Percentiles rank a stretch among this genome's conserved stretches.
Evolutionary conservation across 2,113 vertebrate genomes (phyloP).

Genomic region (Sinocyclocheilus anophthalmus): DNA sequence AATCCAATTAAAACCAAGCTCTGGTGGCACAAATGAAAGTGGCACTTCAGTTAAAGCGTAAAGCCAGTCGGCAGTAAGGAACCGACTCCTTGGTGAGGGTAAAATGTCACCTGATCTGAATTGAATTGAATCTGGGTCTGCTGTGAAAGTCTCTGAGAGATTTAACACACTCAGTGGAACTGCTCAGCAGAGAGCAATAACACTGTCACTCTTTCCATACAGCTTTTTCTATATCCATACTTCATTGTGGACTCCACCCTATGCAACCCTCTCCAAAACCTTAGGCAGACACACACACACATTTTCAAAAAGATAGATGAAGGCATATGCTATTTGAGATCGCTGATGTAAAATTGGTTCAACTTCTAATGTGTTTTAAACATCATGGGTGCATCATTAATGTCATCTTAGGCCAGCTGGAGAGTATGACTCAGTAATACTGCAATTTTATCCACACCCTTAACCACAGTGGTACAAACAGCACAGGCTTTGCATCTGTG

Average conservation of each 20-base stretch:
- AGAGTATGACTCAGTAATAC: conserved; percentile 34
- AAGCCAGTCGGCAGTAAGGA: neutral
- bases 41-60: neutral
- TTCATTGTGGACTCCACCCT: conserved; percentile 53
- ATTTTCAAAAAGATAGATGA: conserved; percentile 22
- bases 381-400: conserved; percentile 14
- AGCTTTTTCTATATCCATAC: conserved; percentile 7
- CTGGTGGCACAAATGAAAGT: conserved; percentile 21
- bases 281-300: neutral
- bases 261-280: conserved; percentile 30
- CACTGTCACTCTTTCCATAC: conserved; percentile 53
- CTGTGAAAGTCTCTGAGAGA: conserved; percentile 4
- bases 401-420: conserved; percentile 9
- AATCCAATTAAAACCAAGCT: conserved; percentile 1
- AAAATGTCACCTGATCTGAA: conserved; percentile 2
- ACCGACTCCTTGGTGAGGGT: neutral
- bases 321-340: conserved; percentile 18
- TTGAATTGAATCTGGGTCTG: neutral
- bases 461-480: too few relatives aligned
- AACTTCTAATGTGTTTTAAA: conserved; percentile 32
- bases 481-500: too few relatives aligned
- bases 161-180: neutral
- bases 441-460: conserved; percentile 4
- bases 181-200: conserved; percentile 8
- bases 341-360: conserved; percentile 24